Evolutionary conservation across 1,140 invertebrate genomes (phyloP).

Genomic region (Idris sp.): DNA sequence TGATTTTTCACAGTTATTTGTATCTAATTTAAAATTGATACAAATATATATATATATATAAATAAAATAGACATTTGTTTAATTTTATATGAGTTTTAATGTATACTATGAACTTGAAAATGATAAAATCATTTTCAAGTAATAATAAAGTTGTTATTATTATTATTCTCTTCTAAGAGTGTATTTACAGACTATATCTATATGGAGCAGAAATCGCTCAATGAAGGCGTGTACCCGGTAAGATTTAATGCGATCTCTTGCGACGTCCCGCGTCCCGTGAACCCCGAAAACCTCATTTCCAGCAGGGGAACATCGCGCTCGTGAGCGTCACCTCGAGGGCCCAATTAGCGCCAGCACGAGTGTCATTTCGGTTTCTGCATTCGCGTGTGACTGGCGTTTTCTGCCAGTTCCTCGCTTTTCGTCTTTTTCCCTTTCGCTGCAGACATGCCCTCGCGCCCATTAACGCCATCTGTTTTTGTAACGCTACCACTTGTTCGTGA

Average conservation of each 20-base stretch:
- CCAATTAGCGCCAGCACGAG: constrained; percentile 77
- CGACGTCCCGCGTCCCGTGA: constrained; percentile 51
- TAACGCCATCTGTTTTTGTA: constrained; percentile 51
- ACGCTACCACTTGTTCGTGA: constrained; percentile 12
- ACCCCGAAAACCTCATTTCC: constrained; percentile 66
- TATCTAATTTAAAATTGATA: no score
- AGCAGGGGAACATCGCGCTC: constrained; percentile 68
- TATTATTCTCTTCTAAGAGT: no score
- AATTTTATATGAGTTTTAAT: no score
- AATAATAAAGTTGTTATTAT: no score
- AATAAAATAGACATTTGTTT: no score
- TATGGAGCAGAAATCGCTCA: constrained; percentile 50
- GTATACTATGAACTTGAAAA: no score
- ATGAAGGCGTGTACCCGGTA: constrained; percentile 70
- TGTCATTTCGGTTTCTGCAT: constrained; percentile 77
- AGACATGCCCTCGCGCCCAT: constrained; percentile 23
- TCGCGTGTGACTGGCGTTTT: constrained; percentile 75
- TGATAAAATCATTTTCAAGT: no score
- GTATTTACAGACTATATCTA: no score
- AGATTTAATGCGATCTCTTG: constrained; percentile 73
- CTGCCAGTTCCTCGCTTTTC: constrained; percentile 63
- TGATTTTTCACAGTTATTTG: no score
- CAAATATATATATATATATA: no score
- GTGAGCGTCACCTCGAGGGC: constrained; percentile 75
- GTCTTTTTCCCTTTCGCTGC: constrained; percentile 46